A percentile compares a stretch with the other conserved stretches of the same genome.
These are phyloP conservation scores for Agriopis marginaria DNA, from an alignment of 2,888 invertebrate genomes.

Conservation along the genomic window DNA sequence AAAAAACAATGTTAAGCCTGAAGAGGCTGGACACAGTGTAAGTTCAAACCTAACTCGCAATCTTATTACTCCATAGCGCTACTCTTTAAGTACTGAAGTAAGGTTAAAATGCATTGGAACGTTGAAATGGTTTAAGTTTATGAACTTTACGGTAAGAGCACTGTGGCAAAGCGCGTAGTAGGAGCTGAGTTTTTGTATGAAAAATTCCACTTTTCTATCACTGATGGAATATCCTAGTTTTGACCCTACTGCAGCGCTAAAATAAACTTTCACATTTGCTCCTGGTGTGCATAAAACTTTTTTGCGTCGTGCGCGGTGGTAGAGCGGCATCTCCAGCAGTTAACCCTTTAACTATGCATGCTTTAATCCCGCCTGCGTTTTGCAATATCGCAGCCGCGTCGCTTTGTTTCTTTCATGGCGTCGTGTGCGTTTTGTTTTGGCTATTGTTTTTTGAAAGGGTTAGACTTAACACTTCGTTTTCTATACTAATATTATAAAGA, in stretches of 20 bases:
- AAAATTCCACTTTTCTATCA: background rate
- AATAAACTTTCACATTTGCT: background rate
- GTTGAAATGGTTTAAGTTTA: too few relatives aligned
- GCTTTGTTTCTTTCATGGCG: conserved; percentile 42
- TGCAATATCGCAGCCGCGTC: conserved; percentile 46
- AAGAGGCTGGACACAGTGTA: too few relatives aligned
- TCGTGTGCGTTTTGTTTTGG: conserved; percentile 40
- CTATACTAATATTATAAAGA: too few relatives aligned
- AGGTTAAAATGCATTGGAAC: too few relatives aligned
- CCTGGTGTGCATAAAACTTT: conserved; percentile 20
- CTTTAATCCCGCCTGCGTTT: conserved; percentile 62
- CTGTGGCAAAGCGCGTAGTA: too few relatives aligned
- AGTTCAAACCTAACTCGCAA: too few relatives aligned
- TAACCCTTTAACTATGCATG: conserved; percentile 69
- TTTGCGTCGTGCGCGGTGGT: conserved; percentile 33
- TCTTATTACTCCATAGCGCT: too few relatives aligned
- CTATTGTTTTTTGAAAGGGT: conserved; percentile 13
- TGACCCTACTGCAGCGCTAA: background rate
- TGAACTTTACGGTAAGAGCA: too few relatives aligned
- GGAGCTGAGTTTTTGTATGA: background rate
- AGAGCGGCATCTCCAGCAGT: conserved; percentile 49
- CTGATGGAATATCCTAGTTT: too few relatives aligned
- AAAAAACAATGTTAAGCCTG: too few relatives aligned
- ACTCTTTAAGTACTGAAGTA: too few relatives aligned
- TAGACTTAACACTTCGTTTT: background rate